Evolutionary conservation across 2,888 invertebrate species (phyloP).

Genomic region (Agrilus biguttatus): DNA sequence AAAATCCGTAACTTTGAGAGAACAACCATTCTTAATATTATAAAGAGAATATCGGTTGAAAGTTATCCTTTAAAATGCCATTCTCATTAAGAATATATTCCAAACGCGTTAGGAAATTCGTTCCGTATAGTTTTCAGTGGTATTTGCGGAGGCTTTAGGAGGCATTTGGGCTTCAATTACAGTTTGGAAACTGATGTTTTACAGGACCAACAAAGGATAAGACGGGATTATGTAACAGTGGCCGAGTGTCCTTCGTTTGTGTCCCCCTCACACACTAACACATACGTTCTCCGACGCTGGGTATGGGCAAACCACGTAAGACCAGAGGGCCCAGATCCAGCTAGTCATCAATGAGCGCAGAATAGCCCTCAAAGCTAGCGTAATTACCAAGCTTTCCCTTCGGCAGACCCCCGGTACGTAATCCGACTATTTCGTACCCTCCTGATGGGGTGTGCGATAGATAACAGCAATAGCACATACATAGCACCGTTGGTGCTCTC

Average conservation of each 20-base stretch:
- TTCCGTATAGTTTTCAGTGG: no score
- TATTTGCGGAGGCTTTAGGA: conserved; percentile 2
- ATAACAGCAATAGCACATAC: conserved; percentile 9
- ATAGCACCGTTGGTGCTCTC: conserved; percentile 9
- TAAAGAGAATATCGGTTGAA: no score
- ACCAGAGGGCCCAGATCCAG: conserved; percentile 13
- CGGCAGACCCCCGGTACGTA: conserved; percentile 19
- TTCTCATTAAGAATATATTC: no score
- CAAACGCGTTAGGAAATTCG: no score
- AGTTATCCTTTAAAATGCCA: no score
- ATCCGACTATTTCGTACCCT: conserved; percentile 26
- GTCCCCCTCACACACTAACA: conserved; percentile 10
- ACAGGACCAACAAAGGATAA: conserved; percentile 25
- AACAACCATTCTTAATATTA: no score
- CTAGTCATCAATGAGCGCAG: conserved; percentile 29
- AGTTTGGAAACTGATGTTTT: conserved; percentile 14
- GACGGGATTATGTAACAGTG: conserved; percentile 24
- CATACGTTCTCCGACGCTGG: neutral
- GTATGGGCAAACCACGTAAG: neutral
- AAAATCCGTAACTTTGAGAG: no score
- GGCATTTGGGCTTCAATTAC: conserved; percentile 4
- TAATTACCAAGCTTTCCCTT: conserved; percentile 29
- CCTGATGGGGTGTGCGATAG: conserved; percentile 14
- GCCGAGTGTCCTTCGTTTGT: conserved; percentile 8
- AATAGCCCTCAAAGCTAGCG: conserved; percentile 28